Base-by-base conservation (phyloP, 2,797 vertebrate species). In the Eospalax fontanierii region DNA sequence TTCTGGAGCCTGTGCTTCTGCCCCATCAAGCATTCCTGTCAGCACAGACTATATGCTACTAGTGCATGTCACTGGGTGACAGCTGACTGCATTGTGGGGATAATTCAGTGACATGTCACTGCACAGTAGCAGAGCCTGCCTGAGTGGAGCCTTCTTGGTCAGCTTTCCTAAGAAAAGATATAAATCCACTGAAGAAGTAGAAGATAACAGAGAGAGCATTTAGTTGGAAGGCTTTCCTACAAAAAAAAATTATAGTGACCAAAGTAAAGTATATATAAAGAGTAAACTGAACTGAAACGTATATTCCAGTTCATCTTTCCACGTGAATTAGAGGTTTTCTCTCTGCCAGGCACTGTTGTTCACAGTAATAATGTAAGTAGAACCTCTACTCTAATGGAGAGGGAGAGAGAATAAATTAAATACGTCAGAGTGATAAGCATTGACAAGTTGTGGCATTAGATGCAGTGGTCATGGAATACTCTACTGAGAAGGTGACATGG, bases 1-100 rank as follows among this genome's bases (percentile, higher is more conserved):
- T 35, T 91, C 43, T 73, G n/a, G 70, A 6, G 43, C 46, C 80
- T 82, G 19, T 46, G 18, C 28, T 21, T 86, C 21, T 19, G 1
- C 18, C 65, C 74, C 0, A 4, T 21, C 33, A 21, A 14, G 87
- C 18, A 9, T 26, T 28, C 15, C 54, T 40, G 1, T 63, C 8
- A 2, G 66, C 21, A 28, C 46, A 54, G 2, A 30, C 1, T 1
- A 26, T 3, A 16, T 26, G 15, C 19, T 46, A 2, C 9, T 35
- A 54, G 57, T 19, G 1, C 35, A 7, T 24, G 0, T 33, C 70
- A 5, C 35, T 33, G 2, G 26, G 50, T 68, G 26, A 8, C 1
- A 10, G 71, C 3, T 57, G 50, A 14, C n/a, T 46, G 15, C 38
- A 7, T 12, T 19, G 12, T 33, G 22, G 86, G 75, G 2, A 28